phyloP scores from a whole-genome alignment of 1,140 invertebrate genomes.

The Cydia fagiglandana region DNA sequence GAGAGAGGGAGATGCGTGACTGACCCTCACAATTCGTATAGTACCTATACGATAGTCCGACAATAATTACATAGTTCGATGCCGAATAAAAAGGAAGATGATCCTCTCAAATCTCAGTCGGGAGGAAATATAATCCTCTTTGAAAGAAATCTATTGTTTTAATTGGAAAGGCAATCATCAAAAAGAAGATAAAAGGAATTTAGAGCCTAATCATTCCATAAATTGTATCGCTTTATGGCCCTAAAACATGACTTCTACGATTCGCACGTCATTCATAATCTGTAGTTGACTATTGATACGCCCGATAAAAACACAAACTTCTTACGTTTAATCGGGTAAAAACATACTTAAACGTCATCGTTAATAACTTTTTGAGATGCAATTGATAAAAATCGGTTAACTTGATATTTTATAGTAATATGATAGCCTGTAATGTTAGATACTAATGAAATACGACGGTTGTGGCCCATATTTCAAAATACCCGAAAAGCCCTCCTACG shows the following conservation, averaged over 20 bases:
- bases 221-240: no score
- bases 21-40: neutral
- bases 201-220: neutral
- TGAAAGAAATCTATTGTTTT: neutral
- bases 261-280: no score
- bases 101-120: neutral
- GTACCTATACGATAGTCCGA: neutral
- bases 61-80: neutral
- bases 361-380: neutral
- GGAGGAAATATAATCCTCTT: neutral
- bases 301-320: no score
- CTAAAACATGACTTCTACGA: no score
- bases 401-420: constrained; percentile 46
- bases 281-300: no score
- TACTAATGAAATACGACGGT: constrained; percentile 35
- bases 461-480: constrained; percentile 22
- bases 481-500: constrained; percentile 12
- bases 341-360: neutral
- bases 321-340: neutral
- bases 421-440: constrained; percentile 41
- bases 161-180: neutral
- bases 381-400: constrained; percentile 41
- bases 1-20: neutral
- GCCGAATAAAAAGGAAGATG: neutral
- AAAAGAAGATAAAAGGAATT: neutral